Conservation (phyloP, 2,888 invertebrate species). For the Sepiola atlantica region DNA sequence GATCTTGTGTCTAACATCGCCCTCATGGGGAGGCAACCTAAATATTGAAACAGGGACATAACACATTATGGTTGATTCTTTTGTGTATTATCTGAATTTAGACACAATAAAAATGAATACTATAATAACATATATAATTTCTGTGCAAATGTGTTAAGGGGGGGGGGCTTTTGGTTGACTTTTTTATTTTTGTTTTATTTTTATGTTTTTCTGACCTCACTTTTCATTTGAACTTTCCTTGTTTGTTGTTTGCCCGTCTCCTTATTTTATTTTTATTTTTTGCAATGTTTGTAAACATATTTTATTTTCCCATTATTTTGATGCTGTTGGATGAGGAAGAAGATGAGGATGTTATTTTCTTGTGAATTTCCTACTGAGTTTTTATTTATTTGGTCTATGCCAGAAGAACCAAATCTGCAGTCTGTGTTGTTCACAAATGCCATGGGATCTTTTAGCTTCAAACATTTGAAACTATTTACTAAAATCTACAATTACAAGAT, state of each 20-base stretch:
- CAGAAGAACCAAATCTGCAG: background rate
- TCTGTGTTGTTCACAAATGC: background rate
- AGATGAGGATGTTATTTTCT: background rate
- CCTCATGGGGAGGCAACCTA: too few species aligned
- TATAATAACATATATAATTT: background rate
- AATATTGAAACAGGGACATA: too few species aligned
- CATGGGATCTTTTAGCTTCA: background rate
- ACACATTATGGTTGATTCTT: background rate
- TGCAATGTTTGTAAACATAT: background rate
- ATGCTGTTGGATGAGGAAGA: background rate
- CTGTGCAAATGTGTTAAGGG: background rate
- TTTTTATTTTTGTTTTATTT: too few species aligned
- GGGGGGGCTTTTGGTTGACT: background rate
- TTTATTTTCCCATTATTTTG: background rate
- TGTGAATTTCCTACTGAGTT: background rate
- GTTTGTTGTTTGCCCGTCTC: background rate
- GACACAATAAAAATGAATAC: background rate
- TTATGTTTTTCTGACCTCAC: background rate
- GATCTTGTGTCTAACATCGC: too few species aligned
- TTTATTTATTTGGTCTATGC: background rate
- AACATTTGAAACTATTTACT: background rate
- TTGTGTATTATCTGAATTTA: background rate
- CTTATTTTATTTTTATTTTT: background rate
- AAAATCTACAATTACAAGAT: slow-evolving; percentile 2
- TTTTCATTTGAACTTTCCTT: background rate